These are phyloP conservation scores for Drosophila oshimai DNA, from an alignment of 1,140 invertebrate genomes.

Conservation along the genomic window DNA sequence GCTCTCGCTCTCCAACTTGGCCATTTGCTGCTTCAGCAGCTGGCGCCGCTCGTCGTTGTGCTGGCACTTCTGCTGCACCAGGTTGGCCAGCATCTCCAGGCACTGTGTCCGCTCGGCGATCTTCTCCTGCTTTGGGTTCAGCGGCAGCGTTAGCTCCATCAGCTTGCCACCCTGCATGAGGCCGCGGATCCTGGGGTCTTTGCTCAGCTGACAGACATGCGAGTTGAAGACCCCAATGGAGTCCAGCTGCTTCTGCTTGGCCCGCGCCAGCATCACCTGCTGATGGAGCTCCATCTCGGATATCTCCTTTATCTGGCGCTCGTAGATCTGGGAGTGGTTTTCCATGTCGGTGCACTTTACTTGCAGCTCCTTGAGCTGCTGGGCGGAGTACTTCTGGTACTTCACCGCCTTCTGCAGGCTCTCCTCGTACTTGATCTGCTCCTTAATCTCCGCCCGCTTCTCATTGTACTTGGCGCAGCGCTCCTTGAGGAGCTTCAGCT, in stretches of 20 bases:
- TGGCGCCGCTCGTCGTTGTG: conserved; percentile 4
- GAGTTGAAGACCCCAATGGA: conserved; percentile 53
- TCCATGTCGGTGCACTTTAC: conserved; percentile 20
- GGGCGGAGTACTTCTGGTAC: conserved; percentile 19
- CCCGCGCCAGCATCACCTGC: conserved; percentile 59
- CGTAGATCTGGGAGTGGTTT: conserved; percentile 36
- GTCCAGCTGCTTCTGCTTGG: conserved; percentile 64
- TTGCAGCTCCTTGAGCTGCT: conserved; percentile 23
- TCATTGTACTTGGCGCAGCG: neutral
- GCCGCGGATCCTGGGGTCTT: conserved; percentile 22
- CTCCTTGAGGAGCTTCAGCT: neutral
- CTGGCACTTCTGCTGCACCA: conserved; percentile 12
- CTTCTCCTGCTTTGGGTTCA: conserved; percentile 26
- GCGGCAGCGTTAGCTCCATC: conserved; percentile 37
- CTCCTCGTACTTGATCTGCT: conserved; percentile 8
- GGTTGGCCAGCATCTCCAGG: conserved; percentile 8
- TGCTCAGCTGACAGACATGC: conserved; percentile 32
- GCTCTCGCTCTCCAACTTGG: neutral
- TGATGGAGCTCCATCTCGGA: conserved; percentile 43
- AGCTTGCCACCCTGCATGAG: neutral
- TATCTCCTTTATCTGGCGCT: conserved; percentile 38
- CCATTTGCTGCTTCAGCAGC: conserved; percentile 25
- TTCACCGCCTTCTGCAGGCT: conserved; percentile 19
- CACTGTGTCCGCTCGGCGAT: conserved; percentile 8
- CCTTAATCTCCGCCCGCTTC: neutral